A percentile compares a stretch with the other conserved stretches of the same genome.
These are phyloP conservation scores for Puntigrus tetrazona DNA, from an alignment of 2,113 vertebrate species.

Conservation along the genomic window DNA sequence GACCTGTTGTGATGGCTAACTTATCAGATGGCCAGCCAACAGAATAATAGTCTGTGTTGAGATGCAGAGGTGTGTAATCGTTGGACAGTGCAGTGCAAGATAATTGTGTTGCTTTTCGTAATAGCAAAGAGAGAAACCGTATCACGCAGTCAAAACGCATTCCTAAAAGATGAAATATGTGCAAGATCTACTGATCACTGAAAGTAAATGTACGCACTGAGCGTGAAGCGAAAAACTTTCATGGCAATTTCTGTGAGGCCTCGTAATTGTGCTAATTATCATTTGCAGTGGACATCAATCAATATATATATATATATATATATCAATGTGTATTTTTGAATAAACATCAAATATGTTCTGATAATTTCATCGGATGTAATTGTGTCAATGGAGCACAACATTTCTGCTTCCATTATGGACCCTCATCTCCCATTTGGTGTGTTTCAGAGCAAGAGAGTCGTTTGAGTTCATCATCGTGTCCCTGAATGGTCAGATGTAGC, in stretches of 20 bases:
- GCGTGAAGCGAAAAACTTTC: too few species aligned
- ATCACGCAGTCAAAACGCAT: neutral
- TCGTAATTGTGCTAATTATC: too few species aligned
- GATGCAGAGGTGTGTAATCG: conserved; percentile 69
- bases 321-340: neutral
- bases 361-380: neutral
- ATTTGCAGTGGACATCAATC: too few species aligned
- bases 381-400: neutral
- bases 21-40: conserved; percentile 82
- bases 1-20: conserved; percentile 67
- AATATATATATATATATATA: too few species aligned
- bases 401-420: neutral
- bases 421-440: conserved; percentile 26
- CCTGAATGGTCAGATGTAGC: conserved; percentile 95
- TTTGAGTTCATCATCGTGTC: conserved; percentile 97
- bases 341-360: neutral
- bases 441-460: conserved; percentile 90
- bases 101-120: conserved; percentile 52
- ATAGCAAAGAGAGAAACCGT: conserved; percentile 7
- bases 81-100: conserved; percentile 58
- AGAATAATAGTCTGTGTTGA: conserved; percentile 80
- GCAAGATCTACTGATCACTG: neutral
- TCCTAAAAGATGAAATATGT: neutral
- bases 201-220: too few species aligned
- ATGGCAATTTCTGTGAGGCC: too few species aligned